Evolutionary conservation across 2,888 invertebrate genomes (phyloP), one percentile per base, ranked within the genome.

Genomic region (Orthonevra nobilis): DNA sequence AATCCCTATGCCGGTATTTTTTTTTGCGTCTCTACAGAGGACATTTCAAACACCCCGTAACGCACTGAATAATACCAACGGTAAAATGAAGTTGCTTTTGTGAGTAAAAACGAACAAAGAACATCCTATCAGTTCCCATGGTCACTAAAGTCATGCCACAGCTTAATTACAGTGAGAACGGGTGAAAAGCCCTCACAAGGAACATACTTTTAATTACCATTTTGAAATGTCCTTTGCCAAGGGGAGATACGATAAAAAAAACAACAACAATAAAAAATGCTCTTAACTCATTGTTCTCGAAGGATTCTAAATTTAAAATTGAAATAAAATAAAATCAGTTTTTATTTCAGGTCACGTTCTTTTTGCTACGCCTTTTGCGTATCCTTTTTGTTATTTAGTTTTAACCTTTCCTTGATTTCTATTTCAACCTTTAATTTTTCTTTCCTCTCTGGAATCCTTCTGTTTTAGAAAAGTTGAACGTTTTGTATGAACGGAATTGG

Each of bases 401-500:
- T n/a, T 36, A 50, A 42, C 61, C 50, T 50, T 75, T 46, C 19
- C 20, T 48, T 44, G 52, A 20, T 50, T 60, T 58, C 3, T 48
- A 20, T 36, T 36, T n/a, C 30, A 46, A 30, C 52, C 30, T 50
- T 44, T 23, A 52, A 60, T 54, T 64, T 14, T 46, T 38, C 46
- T 19, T 48, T 23, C 69, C 15, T 30, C n/a, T n/a, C n/a, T n/a
- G n/a, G n/a, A n/a, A n/a, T n/a, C 38, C 77, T 74, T 68, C 56
- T 81, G 61, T 89, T 90, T 46, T 93, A 92, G 93, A 94, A 86
- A 92, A 93, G 77, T 90, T 95, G 52, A 96, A 96, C 89, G 94
- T 96, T 6, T 90, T 96, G 2, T 94, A 95, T 88, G 94, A 94
- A 86, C 91, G 93, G 52, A 96, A 96, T 88, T 96, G 96, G 96